Conservation (phyloP, 2,113 vertebrate genomes). For the Tiliqua scincoides region DNA sequence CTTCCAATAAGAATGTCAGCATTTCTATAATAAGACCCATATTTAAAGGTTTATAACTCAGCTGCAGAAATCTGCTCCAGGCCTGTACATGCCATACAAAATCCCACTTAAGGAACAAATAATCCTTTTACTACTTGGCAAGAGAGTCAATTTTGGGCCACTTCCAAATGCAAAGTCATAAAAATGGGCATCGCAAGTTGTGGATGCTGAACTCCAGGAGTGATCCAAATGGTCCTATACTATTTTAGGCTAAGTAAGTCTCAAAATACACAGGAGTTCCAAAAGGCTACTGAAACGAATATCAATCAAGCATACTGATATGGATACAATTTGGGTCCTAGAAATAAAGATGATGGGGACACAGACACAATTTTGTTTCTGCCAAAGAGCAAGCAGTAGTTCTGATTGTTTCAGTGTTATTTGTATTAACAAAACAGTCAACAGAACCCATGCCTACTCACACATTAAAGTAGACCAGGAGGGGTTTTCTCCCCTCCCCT, state of each 20-base stretch:
- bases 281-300: background rate
- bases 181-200: constrained; percentile 1
- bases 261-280: background rate
- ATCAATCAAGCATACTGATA: background rate
- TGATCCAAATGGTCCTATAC: constrained; percentile 17
- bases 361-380: background rate
- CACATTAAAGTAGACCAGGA: background rate
- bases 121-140: constrained; percentile 31
- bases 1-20: background rate
- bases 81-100: constrained; percentile 14
- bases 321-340: background rate
- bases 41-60: background rate
- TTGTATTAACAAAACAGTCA: constrained; percentile 2
- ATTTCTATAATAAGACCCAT: background rate
- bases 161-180: constrained; percentile 17
- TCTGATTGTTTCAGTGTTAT: background rate
- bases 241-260: background rate
- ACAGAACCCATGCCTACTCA: background rate
- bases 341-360: background rate
- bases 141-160: background rate
- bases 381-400: background rate
- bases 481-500: no score
- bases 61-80: constrained; percentile 24
- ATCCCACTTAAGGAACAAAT: constrained; percentile 25
- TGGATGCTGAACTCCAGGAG: background rate